Percentiles rank a stretch among this genome's conserved stretches.
phyloP scores from a whole-genome alignment of 2,113 vertebrate species.

The Laterallus jamaicensis region DNA sequence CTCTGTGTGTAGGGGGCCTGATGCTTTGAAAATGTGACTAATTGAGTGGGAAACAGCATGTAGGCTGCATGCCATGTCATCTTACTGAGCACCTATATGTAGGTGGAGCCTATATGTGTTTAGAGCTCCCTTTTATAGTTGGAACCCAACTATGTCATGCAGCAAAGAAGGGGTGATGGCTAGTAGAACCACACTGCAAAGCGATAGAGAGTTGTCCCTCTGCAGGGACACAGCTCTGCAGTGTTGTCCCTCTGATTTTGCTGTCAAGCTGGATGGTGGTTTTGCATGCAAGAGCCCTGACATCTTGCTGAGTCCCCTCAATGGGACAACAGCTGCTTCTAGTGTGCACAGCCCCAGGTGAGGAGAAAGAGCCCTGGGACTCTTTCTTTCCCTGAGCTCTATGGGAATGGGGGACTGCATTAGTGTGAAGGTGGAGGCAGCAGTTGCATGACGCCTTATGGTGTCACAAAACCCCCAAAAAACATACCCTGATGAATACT shows the following conservation, averaged over 20 bases:
- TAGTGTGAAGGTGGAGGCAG: background rate
- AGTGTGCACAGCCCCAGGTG: background rate
- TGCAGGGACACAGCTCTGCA: background rate
- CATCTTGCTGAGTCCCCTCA: background rate
- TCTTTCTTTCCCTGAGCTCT: too few species aligned
- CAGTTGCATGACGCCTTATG: background rate
- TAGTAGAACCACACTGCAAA: background rate
- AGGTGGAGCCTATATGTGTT: background rate
- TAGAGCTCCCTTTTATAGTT: background rate
- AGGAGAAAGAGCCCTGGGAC: background rate
- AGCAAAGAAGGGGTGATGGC: background rate
- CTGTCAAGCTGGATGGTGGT: background rate
- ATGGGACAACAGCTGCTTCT: background rate
- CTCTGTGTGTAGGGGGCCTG: background rate
- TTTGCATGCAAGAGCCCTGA: background rate
- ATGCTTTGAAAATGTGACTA: background rate
- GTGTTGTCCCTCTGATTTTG: background rate
- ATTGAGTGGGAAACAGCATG: background rate
- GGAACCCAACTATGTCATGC: background rate
- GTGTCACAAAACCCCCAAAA: background rate
- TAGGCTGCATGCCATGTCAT: background rate
- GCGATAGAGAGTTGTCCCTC: background rate
- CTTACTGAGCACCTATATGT: background rate
- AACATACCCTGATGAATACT: background rate
- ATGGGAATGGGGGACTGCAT: fast-evolving